Conservation (phyloP, 2,888 invertebrate genomes). For the Aplocera efformata region DNA sequence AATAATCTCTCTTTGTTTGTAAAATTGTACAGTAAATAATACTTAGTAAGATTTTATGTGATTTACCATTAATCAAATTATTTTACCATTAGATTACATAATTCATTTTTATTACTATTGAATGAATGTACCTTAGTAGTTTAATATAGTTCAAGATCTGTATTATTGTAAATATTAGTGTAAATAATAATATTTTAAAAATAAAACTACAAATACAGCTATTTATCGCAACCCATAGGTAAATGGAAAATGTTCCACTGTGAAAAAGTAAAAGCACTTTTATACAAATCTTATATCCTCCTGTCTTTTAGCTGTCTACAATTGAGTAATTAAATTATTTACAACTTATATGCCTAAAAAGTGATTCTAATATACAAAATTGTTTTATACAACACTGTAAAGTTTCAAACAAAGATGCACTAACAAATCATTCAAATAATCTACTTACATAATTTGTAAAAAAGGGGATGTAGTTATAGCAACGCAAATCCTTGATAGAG, state of each 20-base stretch:
- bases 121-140: constrained; percentile 27
- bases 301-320: constrained; percentile 6
- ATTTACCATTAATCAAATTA: constrained; percentile 12
- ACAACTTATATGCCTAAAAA: too few relatives aligned
- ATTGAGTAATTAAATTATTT: constrained; percentile 9
- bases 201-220: too few relatives aligned
- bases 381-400: constrained; percentile 15
- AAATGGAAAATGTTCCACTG: too few relatives aligned
- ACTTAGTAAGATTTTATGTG: constrained; percentile 2
- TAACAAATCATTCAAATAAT: constrained; percentile 24
- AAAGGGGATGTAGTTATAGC: constrained; percentile 35
- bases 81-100: constrained; percentile 57
- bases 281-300: constrained; percentile 8
- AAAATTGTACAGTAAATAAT: not conserved
- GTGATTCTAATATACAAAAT: too few relatives aligned
- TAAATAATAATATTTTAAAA: not conserved
- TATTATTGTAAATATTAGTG: constrained; percentile 10
- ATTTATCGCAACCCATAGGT: too few relatives aligned
- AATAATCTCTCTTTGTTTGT: not conserved
- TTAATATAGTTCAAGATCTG: constrained; percentile 16
- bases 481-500: constrained; percentile 50
- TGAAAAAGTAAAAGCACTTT: constrained; percentile 9
- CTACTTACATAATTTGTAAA: constrained; percentile 27
- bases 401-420: constrained; percentile 5
- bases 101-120: constrained; percentile 55